Base-by-base conservation (phyloP, 2,113 vertebrate species). In the Addax nasomaculatus region DNA sequence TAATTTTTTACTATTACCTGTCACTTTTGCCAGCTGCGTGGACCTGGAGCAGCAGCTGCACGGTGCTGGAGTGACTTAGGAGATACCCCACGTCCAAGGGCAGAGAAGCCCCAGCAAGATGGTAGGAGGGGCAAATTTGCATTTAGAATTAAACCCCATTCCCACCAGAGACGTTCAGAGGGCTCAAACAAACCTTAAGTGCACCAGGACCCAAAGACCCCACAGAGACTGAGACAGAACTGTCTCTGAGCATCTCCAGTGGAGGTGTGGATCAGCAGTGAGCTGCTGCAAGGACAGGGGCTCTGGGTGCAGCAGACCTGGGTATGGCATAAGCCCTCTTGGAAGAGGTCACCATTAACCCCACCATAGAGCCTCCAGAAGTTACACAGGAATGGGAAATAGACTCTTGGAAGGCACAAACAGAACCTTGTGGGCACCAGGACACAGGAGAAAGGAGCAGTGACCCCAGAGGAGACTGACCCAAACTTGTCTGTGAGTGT, bases 11-110 rank as follows among this genome's bases (percentile, higher is more conserved):
- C 36, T 80, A 25, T 80, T 80, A n/a, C 73, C 43, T 36, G 25
- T 47, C 29, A 53, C 14, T 43, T 49, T 79, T 60, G 9, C 30
- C 0, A 0, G 17, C 64, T 70, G n/a, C 0, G 0, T 67, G n/a
- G 8, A 36, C 33, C 64, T n/a, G 62, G 62, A 64, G 15, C 0
- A 0, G 30, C 30, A 33, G 62, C 62, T 19, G 33, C 8, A 1
- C 0, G 1, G 33, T n/a, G 16, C 33, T 67, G 16, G 62, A 67
- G n/a, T 1, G 9, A 67, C 64, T 67, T 36, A 67, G 8, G 8
- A 67, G 17, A 21, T 67, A 67, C 9, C 33, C n/a, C n/a, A 67
- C 0, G 17, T 36, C 64, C 17, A 67, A 67, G 17, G 64, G 8
- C n/a, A 67, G 17, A 67, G 64, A 67, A 67, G 64, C 2, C 17